Conservation (phyloP, 2,888 invertebrate species). For the Crocallis elinguaria region DNA sequence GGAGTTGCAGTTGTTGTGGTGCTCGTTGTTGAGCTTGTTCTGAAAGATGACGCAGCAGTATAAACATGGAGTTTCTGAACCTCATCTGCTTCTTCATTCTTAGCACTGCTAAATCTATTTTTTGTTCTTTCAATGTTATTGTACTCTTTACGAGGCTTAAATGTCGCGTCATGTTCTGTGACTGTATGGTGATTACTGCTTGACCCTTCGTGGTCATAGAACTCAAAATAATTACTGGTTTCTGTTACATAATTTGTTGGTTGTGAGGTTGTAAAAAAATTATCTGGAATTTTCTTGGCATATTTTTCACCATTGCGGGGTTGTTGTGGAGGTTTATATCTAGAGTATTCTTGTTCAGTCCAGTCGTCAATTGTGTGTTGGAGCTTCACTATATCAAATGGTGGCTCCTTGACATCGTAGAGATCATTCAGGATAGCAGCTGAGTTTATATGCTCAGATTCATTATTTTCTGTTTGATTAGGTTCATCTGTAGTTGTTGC, state of each 20-base stretch:
- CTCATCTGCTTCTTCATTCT: conserved; percentile 57
- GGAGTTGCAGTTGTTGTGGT: conserved; percentile 64
- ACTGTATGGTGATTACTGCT: conserved; percentile 75
- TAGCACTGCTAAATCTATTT: conserved; percentile 50
- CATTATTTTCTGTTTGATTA: conserved; percentile 71
- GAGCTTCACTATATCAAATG: conserved; percentile 89
- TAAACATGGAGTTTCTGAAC: conserved; percentile 70
- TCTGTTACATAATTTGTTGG: conserved; percentile 66
- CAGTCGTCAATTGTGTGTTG: conserved; percentile 94
- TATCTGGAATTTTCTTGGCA: conserved; percentile 91
- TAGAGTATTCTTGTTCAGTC: conserved; percentile 91
- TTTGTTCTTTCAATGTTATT: conserved; percentile 68
- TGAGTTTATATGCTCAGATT: conserved; percentile 77
- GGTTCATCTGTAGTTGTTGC: conserved; percentile 60
- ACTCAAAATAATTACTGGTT: conserved; percentile 64
- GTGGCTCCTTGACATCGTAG: conserved; percentile 79
- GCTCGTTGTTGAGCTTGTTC: conserved; percentile 58
- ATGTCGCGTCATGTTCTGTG: conserved; percentile 56
- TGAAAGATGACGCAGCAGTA: conserved; percentile 72
- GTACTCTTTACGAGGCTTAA: conserved; percentile 60
- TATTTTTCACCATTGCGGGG: conserved; percentile 84
- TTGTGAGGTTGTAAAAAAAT: conserved; percentile 88
- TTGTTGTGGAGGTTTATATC: conserved; percentile 75
- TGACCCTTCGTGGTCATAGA: conserved; percentile 78
- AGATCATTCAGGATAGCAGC: conserved; percentile 64